Conservation (phyloP, 2,797 vertebrate genomes). For the Oceanodroma leucorhoa region DNA sequence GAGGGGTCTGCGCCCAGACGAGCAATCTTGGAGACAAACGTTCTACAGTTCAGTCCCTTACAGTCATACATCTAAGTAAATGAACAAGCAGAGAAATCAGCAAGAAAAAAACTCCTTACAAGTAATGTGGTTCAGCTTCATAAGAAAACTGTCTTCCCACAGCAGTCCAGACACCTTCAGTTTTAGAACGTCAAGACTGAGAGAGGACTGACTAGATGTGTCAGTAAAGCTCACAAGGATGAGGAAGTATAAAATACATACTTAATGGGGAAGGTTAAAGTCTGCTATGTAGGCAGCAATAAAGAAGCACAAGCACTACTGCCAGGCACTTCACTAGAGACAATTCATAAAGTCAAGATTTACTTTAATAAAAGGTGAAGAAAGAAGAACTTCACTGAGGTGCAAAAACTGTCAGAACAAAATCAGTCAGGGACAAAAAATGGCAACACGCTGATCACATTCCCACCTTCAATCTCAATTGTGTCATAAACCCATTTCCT, state of each 20-base stretch:
- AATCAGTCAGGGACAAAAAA: conserved; percentile 52
- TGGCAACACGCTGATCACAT: conserved; percentile 62
- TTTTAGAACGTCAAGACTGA: background rate
- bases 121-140: background rate
- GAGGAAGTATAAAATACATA: background rate
- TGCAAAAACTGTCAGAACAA: background rate
- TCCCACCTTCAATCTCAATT: conserved; percentile 71
- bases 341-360: background rate
- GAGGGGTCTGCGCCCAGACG: no score
- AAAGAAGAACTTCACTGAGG: background rate
- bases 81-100: background rate
- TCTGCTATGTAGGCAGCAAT: background rate
- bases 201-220: background rate
- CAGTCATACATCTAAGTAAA: background rate
- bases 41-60: no score
- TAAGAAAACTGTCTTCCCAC: background rate
- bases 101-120: background rate
- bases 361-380: background rate
- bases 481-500: conserved; percentile 76
- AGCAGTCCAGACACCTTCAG: background rate
- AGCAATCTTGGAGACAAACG: no score
- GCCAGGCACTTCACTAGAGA: background rate
- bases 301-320: background rate
- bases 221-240: background rate
- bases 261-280: background rate